Percentiles rank a stretch among this genome's conserved stretches.
Evolutionary conservation across 2,113 vertebrate genomes (phyloP).

Genomic region (Lagopus muta): DNA sequence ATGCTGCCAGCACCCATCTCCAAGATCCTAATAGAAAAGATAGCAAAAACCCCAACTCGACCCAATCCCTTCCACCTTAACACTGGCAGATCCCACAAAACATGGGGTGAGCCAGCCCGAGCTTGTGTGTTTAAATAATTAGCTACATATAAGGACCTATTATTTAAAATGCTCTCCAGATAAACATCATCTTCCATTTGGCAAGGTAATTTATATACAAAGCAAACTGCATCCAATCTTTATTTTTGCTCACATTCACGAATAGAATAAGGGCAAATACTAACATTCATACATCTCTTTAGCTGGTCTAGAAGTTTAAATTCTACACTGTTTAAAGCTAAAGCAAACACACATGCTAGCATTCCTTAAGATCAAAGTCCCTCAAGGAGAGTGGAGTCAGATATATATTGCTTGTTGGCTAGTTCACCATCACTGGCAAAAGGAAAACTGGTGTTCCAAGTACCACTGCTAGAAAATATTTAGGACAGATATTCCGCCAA

Average conservation of each 20-base stretch:
- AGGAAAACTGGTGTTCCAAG: constrained; percentile 11
- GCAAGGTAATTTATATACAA: not conserved
- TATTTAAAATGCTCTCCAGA: not conserved
- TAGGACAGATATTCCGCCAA: constrained; percentile 56
- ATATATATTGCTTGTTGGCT: constrained; percentile 38
- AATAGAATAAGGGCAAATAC: not conserved
- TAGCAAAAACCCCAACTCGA: not conserved
- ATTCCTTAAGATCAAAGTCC: not conserved
- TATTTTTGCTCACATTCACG: not conserved
- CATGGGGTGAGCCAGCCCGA: not conserved
- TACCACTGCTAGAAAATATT: constrained; percentile 19
- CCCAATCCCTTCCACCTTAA: not conserved
- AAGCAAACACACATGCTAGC: not conserved
- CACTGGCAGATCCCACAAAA: not conserved
- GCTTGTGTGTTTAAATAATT: not conserved
- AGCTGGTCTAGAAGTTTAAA: not conserved
- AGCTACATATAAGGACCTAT: not conserved
- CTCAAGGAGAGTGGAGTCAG: constrained; percentile 17
- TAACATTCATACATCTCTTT: not conserved
- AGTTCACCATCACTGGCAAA: not conserved
- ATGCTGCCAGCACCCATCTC: not conserved
- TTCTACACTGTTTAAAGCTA: not conserved
- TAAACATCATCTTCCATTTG: not conserved
- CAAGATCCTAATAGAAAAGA: not conserved
- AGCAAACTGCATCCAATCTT: not conserved